These are phyloP conservation scores for Calyptomena viridis DNA, from an alignment of 2,113 vertebrate species.

Conservation along the genomic window DNA sequence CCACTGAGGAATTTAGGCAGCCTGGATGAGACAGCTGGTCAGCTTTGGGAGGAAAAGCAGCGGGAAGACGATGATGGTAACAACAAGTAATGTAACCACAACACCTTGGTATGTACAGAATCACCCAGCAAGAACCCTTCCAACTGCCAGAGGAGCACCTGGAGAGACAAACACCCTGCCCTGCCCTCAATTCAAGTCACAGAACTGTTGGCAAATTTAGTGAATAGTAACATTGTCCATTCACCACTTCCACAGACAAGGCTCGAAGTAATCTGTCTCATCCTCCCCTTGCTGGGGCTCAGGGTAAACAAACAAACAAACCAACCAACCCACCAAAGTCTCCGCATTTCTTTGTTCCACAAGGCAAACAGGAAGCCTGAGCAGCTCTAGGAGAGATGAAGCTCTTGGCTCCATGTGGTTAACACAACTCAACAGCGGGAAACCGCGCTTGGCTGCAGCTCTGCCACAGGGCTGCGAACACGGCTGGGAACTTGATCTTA, in stretches of 20 bases:
- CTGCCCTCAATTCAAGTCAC: not conserved
- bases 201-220: rapidly evolving
- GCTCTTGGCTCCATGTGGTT: slow-evolving; percentile 36
- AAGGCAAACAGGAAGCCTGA: slow-evolving; percentile 49
- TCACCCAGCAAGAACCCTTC: not conserved
- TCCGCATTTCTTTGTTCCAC: not conserved
- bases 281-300: not conserved
- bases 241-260: not conserved
- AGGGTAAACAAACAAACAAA: not conserved
- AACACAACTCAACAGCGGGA: not conserved
- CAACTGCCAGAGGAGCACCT: not conserved
- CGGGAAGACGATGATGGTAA: not conserved
- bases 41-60: not conserved
- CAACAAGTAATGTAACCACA: not conserved
- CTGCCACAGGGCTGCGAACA: not conserved
- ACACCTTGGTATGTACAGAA: not conserved
- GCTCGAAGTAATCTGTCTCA: not conserved
- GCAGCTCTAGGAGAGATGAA: not conserved
- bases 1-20: rapidly evolving
- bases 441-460: not conserved
- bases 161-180: not conserved
- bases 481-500: not conserved
- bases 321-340: not conserved
- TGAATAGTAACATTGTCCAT: rapidly evolving
- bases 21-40: not conserved